Base-by-base conservation (phyloP, 2,113 vertebrate genomes). In the Spilogale gracilis region DNA sequence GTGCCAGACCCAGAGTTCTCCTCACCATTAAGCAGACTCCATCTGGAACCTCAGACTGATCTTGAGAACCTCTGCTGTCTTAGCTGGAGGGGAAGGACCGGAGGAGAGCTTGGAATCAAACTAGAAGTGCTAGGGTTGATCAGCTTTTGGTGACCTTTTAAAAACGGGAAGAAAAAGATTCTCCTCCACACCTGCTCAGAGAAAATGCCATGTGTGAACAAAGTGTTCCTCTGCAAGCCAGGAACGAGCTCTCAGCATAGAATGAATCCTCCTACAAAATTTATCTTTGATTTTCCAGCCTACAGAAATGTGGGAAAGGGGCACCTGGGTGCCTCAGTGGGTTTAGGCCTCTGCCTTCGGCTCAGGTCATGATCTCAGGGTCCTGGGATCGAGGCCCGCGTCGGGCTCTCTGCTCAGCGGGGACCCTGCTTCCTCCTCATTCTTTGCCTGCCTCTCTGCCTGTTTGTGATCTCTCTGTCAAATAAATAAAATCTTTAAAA, bases 51-150 rank as follows among this genome's bases (percentile, higher is more conserved):
- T 89, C 14, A 45, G 67, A 9, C 16, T 80, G 20, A 45, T 56
- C 25, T 30, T 81, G 73, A 67, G 79, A 96, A 52, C 67, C 3
- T 92, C 25, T 14, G 2, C 48, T 85, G 4, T 78, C 23, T 92
- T 94, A 81, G 54, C 60, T 80, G 21, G 7, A 91, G 61, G 21
- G 82, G 60, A 83, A 94, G n/a, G 3, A n/a, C 32, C 67, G 73
- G 9, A 92, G 21, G 81, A 79, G 67, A 67, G n/a, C 21, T 73
- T 84, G 43, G 67, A 90, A 71, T 92, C 52, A 92, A 87, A 85
- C 43, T 48, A 30, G 87, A 87, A 83, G 30, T 82, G 25, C 32
- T 71, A 8, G 16, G 18, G 21, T 56, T 9, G 0, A 38, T 91
- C 60, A 27, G 18, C 50, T 63, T 71, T 88, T 73, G 86, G n/a